These are phyloP conservation scores for Lutjanus argentimaculatus DNA, from an alignment of 2,797 vertebrate genomes.

Conservation along the genomic window DNA sequence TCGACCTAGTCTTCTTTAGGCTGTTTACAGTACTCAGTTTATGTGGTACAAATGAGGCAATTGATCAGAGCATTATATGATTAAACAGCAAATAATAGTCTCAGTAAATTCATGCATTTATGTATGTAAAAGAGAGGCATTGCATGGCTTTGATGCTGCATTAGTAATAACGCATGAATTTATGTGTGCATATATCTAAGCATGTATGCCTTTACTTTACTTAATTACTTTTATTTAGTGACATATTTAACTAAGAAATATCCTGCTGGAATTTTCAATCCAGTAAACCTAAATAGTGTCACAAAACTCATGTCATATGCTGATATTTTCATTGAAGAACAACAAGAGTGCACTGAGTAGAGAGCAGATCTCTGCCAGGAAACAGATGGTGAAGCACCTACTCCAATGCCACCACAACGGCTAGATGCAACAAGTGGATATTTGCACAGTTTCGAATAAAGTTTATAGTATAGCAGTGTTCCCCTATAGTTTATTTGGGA, in stretches of 20 bases:
- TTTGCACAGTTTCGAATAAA: too few species aligned
- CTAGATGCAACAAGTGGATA: too few species aligned
- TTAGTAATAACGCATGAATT: constrained; percentile 20
- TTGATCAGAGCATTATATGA: constrained; percentile 46
- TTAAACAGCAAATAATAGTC: constrained; percentile 53
- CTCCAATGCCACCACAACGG: too few species aligned
- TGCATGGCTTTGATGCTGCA: constrained; percentile 18
- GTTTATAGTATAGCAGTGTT: too few species aligned
- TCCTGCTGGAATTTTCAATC: neutral
- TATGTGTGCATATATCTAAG: constrained; percentile 6
- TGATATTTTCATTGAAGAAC: neutral
- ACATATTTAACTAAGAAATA: neutral
- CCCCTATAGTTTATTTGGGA: too few species aligned
- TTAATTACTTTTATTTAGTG: neutral
- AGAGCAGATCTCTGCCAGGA: too few species aligned
- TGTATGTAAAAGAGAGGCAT: constrained; percentile 32
- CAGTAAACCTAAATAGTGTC: neutral
- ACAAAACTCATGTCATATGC: neutral
- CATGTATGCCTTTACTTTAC: neutral
- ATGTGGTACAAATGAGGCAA: constrained; percentile 54
- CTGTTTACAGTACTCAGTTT: constrained; percentile 57
- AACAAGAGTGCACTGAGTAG: neutral
- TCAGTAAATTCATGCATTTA: constrained; percentile 39
- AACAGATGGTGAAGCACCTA: too few species aligned
- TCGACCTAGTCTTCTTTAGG: constrained; percentile 42